These are phyloP conservation scores for Mesembrinibis cayennensis DNA, from an alignment of 2,113 vertebrate species.

Conservation along the genomic window DNA sequence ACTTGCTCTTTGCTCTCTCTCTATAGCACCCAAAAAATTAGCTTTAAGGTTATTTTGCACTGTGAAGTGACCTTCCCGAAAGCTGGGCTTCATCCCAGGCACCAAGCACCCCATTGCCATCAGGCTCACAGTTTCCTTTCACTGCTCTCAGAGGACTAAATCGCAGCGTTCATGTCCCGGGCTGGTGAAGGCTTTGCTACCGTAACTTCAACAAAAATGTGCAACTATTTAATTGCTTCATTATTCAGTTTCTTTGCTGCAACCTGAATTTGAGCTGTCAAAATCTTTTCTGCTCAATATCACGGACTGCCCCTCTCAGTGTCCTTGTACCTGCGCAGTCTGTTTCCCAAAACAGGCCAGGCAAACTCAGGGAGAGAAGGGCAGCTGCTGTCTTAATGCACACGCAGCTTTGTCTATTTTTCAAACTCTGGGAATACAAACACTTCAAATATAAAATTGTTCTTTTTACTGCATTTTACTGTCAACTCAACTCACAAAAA, in stretches of 20 bases:
- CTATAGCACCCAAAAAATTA: neutral
- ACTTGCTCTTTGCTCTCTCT: neutral
- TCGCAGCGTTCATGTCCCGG: fast-evolving
- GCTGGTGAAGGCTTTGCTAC: neutral
- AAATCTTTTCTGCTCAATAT: neutral
- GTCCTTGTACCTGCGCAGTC: fast-evolving
- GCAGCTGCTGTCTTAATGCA: fast-evolving
- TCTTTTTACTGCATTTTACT: neutral
- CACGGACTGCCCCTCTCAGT: neutral
- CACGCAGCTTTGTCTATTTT: neutral
- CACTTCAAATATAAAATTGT: neutral
- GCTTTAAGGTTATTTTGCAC: neutral
- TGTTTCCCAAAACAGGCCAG: neutral
- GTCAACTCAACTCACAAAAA: neutral
- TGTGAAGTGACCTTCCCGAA: neutral
- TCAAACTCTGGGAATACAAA: neutral
- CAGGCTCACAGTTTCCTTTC: neutral
- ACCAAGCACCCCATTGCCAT: neutral
- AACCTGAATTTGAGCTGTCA: neutral
- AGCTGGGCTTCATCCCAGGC: neutral
- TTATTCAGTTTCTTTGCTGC: neutral
- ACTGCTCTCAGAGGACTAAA: neutral
- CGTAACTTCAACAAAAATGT: neutral
- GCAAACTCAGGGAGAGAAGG: neutral
- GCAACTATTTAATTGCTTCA: neutral